Percentiles rank a stretch among this genome's conserved stretches.
Evolutionary conservation across 2,113 vertebrate species (phyloP).

Genomic region (Parus major): DNA sequence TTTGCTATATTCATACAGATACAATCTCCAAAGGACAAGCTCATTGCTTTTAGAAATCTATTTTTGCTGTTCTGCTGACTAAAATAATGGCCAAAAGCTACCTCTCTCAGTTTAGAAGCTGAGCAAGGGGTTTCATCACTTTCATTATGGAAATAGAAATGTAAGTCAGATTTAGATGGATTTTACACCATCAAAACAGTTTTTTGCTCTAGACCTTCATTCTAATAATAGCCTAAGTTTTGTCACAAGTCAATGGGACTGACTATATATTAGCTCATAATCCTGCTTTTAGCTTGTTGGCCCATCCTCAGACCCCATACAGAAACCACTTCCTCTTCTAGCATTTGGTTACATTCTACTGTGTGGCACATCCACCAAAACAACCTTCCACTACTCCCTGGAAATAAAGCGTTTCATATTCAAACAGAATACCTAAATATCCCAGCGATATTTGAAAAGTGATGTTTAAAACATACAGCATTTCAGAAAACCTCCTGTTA

Average conservation of each 20-base stretch:
- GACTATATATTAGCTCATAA: background rate
- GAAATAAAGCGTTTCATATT: background rate
- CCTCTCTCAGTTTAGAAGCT: background rate
- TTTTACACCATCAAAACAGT: background rate
- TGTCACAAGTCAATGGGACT: background rate
- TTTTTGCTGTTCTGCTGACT: slow-evolving; percentile 14
- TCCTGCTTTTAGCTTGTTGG: background rate
- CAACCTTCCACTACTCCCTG: background rate
- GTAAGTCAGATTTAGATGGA: background rate
- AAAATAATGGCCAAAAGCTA: background rate
- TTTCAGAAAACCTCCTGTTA: background rate
- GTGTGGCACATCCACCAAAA: rapidly evolving
- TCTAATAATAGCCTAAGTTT: background rate
- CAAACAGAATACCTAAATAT: background rate
- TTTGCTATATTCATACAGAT: background rate
- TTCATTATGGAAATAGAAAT: background rate
- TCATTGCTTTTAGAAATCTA: background rate
- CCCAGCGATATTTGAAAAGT: background rate
- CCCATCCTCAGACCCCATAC: background rate
- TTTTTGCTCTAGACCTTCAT: background rate
- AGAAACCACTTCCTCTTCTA: background rate
- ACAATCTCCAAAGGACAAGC: background rate
- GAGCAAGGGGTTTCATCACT: background rate
- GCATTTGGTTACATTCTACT: background rate
- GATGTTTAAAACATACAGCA: background rate